Base-by-base conservation (phyloP, 2,797 vertebrate species). In the Microhierax caerulescens region DNA sequence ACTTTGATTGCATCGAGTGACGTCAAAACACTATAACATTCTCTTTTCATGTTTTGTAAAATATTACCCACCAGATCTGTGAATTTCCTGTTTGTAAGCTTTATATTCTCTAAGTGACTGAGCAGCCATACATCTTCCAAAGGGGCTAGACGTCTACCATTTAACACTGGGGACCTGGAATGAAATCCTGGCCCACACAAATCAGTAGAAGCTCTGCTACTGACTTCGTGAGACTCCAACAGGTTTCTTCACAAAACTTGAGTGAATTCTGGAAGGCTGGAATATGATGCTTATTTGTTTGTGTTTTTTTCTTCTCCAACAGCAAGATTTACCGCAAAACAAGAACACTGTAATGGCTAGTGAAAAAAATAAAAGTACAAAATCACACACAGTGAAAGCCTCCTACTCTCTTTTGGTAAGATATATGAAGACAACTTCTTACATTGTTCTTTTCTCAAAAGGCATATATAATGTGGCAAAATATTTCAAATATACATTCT, bases 401-500 rank as follows among this genome's bases (percentile, higher is more conserved):
- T 93, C 84, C 88, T 36, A 85, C 59, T 95, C 87, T 91, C 70
- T 96, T 96, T 85, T 94, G 84, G 95, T 90, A 68, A 95, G 93
- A 97, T 34, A 95, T 56, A 93, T 34, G 82, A 95, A 91, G 91
- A 95, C 50, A 80, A 57, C 74, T 94, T 87, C 96, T 96, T 95
- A 91, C 68, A 92, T 88, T 91, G 83, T 92, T 97, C 94, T 91
- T 97, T 94, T 95, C 91, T 96, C 88, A 84, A 94, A 95, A 93
- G 92, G 91, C 91, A 95, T 96, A 90, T 89, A 91, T 94, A 96
- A 95, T 59, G 92, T 95, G 91, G 92, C 95, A 97, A 97, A 96
- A 96, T 80, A 94, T 97, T 94, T 96, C 92, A 96, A 94, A 96
- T 91, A 93, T 96, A 96, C 86, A 97, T 91, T 96, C 92, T 93